Conservation (phyloP, 2,888 invertebrate species). For the Lapara coniferarum region DNA sequence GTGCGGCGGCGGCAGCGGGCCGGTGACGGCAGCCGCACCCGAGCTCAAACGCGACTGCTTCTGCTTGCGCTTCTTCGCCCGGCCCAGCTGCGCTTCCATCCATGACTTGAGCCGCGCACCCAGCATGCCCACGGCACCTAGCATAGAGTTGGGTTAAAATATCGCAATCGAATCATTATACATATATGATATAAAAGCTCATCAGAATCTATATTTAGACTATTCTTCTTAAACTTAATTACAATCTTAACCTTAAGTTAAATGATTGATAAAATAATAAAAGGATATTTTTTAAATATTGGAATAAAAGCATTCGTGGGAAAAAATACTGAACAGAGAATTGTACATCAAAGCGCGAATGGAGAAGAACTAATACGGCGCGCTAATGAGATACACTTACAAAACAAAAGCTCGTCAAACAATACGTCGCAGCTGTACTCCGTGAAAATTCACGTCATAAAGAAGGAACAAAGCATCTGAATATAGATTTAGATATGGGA, state of each 20-base stretch:
- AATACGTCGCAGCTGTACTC: slow-evolving; percentile 23
- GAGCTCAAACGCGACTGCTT: slow-evolving; percentile 60
- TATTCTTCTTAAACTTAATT: not conserved
- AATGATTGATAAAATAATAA: not conserved
- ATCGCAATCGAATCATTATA: too few species aligned
- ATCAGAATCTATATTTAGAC: too few species aligned
- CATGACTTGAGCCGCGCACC: slow-evolving; percentile 90
- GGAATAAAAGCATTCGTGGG: not conserved
- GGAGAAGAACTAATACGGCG: slow-evolving; percentile 18
- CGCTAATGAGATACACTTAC: slow-evolving; percentile 25
- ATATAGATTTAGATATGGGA: slow-evolving; percentile 22
- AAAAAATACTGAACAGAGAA: slow-evolving; percentile 10
- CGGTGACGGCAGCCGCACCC: slow-evolving; percentile 53
- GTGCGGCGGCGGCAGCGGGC: slow-evolving; percentile 72
- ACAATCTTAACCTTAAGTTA: not conserved
- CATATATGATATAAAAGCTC: too few species aligned
- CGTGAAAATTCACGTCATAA: slow-evolving; percentile 21
- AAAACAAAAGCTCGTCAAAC: slow-evolving; percentile 27
- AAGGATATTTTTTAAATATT: not conserved
- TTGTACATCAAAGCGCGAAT: slow-evolving; percentile 12
- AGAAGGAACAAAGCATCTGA: slow-evolving; percentile 21
- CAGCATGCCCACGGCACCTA: slow-evolving; percentile 85
- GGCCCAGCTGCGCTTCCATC: slow-evolving; percentile 90
- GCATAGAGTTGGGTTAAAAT: not conserved
- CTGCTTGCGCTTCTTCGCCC: slow-evolving; percentile 84